These are phyloP conservation scores for Grammomys dolichurus DNA, from an alignment of 2,113 vertebrate species.

Conservation along the genomic window DNA sequence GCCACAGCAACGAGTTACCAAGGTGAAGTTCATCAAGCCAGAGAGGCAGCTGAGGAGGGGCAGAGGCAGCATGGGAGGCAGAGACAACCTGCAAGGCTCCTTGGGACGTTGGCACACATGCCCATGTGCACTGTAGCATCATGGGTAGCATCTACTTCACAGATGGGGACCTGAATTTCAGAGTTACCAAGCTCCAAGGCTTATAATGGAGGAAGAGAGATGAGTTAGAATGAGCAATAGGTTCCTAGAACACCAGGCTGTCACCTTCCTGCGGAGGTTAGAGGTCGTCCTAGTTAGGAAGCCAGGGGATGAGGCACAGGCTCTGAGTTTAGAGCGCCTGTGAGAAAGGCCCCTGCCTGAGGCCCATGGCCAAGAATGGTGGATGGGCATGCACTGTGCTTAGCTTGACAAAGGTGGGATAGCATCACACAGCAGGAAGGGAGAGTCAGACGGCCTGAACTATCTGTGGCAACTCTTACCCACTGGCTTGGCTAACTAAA, in stretches of 20 bases:
- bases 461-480: background rate
- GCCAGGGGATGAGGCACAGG: background rate
- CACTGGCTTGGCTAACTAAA: background rate
- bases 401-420: background rate
- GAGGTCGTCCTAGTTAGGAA: background rate
- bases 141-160: background rate
- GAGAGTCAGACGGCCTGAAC: background rate
- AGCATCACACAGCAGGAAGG: background rate
- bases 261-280: background rate
- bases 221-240: background rate
- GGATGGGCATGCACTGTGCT: accelerated
- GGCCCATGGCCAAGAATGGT: background rate
- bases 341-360: background rate
- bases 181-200: background rate
- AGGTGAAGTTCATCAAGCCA: background rate
- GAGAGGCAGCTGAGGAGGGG: background rate
- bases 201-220: background rate
- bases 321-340: background rate
- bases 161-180: background rate
- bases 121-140: background rate
- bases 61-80: background rate
- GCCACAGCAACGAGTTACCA: background rate
- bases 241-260: background rate
- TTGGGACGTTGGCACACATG: background rate
- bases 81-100: background rate